Evolutionary conservation across 2,797 vertebrate species (phyloP).

Genomic region (Tenualosa thibaudeaui): DNA sequence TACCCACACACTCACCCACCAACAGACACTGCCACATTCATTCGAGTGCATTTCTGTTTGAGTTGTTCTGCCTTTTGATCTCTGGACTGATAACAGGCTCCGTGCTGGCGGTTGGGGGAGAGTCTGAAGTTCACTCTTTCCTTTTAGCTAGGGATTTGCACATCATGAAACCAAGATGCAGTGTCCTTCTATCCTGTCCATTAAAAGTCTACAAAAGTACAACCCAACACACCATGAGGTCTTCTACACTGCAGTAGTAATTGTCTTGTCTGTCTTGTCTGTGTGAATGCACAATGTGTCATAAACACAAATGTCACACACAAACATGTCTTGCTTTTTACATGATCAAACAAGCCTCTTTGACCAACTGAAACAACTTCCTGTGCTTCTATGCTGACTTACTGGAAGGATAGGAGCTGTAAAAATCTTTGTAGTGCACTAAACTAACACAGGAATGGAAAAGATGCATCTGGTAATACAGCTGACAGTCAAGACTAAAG

Average conservation of each 20-base stretch:
- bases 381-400: background rate
- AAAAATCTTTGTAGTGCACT: background rate
- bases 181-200: background rate
- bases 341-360: background rate
- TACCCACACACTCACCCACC: constrained; percentile 40
- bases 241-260: background rate
- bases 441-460: background rate
- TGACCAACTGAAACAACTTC: background rate
- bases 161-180: background rate
- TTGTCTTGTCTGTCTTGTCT: too few relatives aligned
- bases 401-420: background rate
- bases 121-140: constrained; percentile 11
- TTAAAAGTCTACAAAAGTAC: background rate
- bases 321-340: background rate
- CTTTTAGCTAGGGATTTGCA: constrained; percentile 6
- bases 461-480: background rate
- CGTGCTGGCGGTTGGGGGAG: background rate
- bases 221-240: background rate
- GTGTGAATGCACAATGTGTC: background rate
- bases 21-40: constrained; percentile 32
- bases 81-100: constrained; percentile 5
- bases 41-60: constrained; percentile 30
- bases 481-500: background rate
- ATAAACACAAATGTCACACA: background rate
- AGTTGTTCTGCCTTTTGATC: constrained; percentile 22